Base-by-base conservation (phyloP, 30 jellyfish, hydroid and myxozoan species). In the Phacellophora camtschatica region DNA sequence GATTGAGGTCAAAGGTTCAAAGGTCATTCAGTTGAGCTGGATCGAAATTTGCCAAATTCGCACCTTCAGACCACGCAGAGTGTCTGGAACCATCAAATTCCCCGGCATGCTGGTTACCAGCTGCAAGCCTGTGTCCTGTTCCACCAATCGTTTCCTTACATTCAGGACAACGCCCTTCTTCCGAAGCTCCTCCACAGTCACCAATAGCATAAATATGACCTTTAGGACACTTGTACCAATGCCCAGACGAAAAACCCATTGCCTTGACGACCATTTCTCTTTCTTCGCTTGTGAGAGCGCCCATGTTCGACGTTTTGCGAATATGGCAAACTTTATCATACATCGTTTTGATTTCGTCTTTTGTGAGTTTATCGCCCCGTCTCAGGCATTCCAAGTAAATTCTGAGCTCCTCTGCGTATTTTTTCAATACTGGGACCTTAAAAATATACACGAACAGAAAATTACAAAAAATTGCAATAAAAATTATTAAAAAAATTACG, bases 181-280 rank as follows among this genome's bases (percentile, higher is more conserved):
- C 66, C 77, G 53, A 65, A 22, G 96, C 96, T 48, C 96, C 96
- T 3, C 96, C 93, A 32, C 96, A 85, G 12, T 74, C 96, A 15
- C 96, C 96, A 11, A 85, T 85, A 13, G 91, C 90, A 33, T 85
- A 85, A 12, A 58, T 74, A 43, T 85, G 96, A 13, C 95, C 95
- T 33, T 84, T 84, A 25, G 70, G 75, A 24, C 95, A 84, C 63
- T 84, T 84, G 53, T 24, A 84, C 95, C 95, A 84, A 54, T 72
- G 95, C 46, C 95, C 95, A 0, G 77, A 41, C 11, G 43, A 6
- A 13, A 84, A 55, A 12, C 89, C 95, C 71, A 84, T 30, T 7
- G 95, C 83, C 49, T 59, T 42, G 1, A 84, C 49, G 34, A 84
- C 39, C 88, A 56, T 73, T 22, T 45, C 63, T 51, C 64, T 72